Base-by-base conservation (phyloP, 53 echinoderm and acorn worm species). In the Holothuria leucospilota region DNA sequence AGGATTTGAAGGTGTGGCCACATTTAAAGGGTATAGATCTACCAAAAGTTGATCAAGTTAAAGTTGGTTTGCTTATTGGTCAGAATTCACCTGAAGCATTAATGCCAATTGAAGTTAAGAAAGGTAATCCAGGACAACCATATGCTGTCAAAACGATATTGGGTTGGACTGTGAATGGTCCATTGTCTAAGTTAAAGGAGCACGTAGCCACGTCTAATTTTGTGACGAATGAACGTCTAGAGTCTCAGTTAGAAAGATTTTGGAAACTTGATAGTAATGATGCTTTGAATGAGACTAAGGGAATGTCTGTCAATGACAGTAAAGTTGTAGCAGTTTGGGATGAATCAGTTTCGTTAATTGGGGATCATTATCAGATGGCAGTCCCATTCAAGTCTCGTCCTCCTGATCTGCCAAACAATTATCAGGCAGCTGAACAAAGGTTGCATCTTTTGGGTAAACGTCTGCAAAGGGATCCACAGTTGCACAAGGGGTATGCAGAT, bases 31-130 rank as follows among this genome's bases (percentile, higher is more conserved):
- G 42, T 9, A 42, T 42, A 42, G 9, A 42, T 42, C 9, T 84
- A 83, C 84, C 88, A 58, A 41, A 59, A 56, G 82, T 82, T 30
- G 39, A 59, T 8, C 3, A 51, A 8, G 27, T 24, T 7, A 59
- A 88, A 24, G 71, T 88, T 13, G 88, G 51, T n/a, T 20, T 89
- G 20, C 21, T 89, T 13, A 89, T 83, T 89, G 83, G 89, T 4
- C 71, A 73, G 39, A 73, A 89, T 26, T 29, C 64, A 40, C 89
- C 89, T 18, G 71, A 82, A 29, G 53, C 39, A 2, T 26, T 80
- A 23, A 23, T 20, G 15, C 87, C 87, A 34, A 14, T 80, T 11
- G 83, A 88, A 38, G 78, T 64, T 12, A 82, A 71, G 69, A 46
- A 59, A 52, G 70, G 71, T 26, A 16, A 23, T 38, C 34, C 59